Percentiles rank a stretch among this genome's conserved stretches.
Conservation (phyloP, 2,888 invertebrate species). For the Oxystoma pomonae region DNA sequence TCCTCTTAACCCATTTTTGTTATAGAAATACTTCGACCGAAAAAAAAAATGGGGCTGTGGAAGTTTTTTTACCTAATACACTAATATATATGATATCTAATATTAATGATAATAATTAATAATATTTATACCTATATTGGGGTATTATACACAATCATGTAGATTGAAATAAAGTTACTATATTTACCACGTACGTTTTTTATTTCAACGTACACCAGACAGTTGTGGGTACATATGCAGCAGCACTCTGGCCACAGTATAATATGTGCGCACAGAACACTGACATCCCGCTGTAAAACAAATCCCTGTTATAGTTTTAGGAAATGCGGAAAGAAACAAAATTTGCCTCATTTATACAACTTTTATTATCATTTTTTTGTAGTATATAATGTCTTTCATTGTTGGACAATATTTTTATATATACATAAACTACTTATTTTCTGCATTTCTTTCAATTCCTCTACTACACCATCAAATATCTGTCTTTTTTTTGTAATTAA, state of each 20-base stretch:
- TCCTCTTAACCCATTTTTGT: conserved; percentile 28
- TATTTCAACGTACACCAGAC: no score
- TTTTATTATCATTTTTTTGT: no score
- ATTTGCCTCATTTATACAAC: no score
- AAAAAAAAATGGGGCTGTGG: conserved; percentile 38
- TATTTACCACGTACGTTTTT: conserved; percentile 23
- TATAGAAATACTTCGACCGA: no score
- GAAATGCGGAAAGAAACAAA: no score
- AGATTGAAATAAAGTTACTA: conserved; percentile 34
- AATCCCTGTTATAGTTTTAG: no score
- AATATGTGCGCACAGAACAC: no score
- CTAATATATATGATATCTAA: conserved; percentile 23
- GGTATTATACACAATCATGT: conserved; percentile 39
- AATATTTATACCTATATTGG: conserved; percentile 25
- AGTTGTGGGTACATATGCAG: no score
- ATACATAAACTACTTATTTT: background rate
- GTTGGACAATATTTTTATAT: conserved; percentile 7
- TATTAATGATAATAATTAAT: background rate
- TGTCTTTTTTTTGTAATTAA: background rate
- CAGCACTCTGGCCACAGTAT: no score
- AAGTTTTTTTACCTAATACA: conserved; percentile 37
- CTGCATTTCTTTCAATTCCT: conserved; percentile 32
- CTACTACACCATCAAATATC: conserved; percentile 33
- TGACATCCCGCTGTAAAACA: no score
- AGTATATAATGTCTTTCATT: no score